Evolutionary conservation across 2,888 invertebrate species (phyloP), one percentile per base, ranked within the genome.

Genomic region (Glaucopsyche alexis): DNA sequence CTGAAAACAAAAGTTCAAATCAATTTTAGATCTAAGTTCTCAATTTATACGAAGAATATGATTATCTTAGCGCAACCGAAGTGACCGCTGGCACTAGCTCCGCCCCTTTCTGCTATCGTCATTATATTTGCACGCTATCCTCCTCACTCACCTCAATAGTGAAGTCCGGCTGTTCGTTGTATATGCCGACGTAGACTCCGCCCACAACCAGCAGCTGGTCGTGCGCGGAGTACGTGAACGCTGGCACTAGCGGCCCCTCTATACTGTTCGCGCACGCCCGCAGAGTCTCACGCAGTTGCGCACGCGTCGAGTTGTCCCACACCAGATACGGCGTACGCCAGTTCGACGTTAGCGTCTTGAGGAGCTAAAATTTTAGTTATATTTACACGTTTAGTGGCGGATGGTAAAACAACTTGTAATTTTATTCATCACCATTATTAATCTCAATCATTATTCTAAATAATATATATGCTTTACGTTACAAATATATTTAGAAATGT

Each of bases 281-380:
- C 7, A 99, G 92, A 83, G 97, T 97, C 83, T 99, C 99, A 60
- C 95, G 94, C 2, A 99, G 93, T 87, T 99, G 99, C 0, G 97
- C 97, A 78, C 99, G 94, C 0, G 99, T 99, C 8, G 97, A 96
- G 90, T 99, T 99, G 90, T 99, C 98, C 99, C 99, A 99, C 65
- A 99, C 96, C 42, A 99, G 94, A 88, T 99, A 99, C 0, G 99
- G 99, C 82, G 97, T 98, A 78, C 97, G 96, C 83, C 97, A 97
- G 88, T 99, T 99, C 55, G 98, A 98, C 80, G 98, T 99, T n/a
- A 99, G 88, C 14, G 96, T 95, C 93, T 99, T 99, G 73, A 99
- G 92, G 69, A 99, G 81, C 93, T 92, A 81, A 2, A 74, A 9
- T 5, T 45, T 45, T 11, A 45, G 4, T 29, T 29, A 29, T 45